A percentile compares a stretch with the other conserved stretches of the same genome.
Conservation (phyloP, 2,113 vertebrate genomes). For the Phrynosoma blainvillii region DNA sequence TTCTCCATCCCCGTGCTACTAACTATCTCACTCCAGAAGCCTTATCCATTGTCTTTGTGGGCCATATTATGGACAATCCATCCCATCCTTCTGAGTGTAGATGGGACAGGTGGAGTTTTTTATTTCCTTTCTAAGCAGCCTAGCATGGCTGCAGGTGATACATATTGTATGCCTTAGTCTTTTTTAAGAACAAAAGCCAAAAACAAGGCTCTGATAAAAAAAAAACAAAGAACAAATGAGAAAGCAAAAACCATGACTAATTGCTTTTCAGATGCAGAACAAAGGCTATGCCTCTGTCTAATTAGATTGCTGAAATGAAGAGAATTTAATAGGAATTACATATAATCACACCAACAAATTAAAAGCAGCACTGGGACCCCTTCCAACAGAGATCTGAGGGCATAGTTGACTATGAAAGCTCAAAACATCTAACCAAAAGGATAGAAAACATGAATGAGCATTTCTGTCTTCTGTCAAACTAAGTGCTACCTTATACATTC, state of each 20-base stretch:
- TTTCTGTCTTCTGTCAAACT: neutral
- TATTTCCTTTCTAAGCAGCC: neutral
- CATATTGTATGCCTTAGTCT: slow-evolving; percentile 38
- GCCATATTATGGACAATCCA: neutral
- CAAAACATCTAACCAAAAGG: slow-evolving; percentile 6
- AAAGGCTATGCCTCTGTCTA: slow-evolving; percentile 58
- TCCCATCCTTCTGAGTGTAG: neutral
- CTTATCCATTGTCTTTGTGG: neutral
- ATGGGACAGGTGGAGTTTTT: neutral
- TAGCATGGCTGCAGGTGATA: slow-evolving; percentile 17
- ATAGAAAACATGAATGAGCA: slow-evolving; percentile 13
- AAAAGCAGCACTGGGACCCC: slow-evolving; percentile 12
- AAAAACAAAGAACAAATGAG: slow-evolving; percentile 35
- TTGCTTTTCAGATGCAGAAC: slow-evolving; percentile 67
- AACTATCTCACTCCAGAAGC: neutral
- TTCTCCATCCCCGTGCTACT: neutral
- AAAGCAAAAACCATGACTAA: slow-evolving; percentile 62
- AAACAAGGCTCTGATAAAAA: slow-evolving; percentile 64
- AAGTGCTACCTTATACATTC: neutral
- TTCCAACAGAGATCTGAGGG: slow-evolving; percentile 42
- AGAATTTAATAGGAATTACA: slow-evolving; percentile 64
- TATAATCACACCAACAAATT: slow-evolving; percentile 52
- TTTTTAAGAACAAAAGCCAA: slow-evolving; percentile 51
- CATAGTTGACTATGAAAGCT: slow-evolving; percentile 8
- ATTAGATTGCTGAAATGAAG: slow-evolving; percentile 62